phyloP scores from a whole-genome alignment of 2,888 invertebrate genomes.

The Agrypnus murinus region DNA sequence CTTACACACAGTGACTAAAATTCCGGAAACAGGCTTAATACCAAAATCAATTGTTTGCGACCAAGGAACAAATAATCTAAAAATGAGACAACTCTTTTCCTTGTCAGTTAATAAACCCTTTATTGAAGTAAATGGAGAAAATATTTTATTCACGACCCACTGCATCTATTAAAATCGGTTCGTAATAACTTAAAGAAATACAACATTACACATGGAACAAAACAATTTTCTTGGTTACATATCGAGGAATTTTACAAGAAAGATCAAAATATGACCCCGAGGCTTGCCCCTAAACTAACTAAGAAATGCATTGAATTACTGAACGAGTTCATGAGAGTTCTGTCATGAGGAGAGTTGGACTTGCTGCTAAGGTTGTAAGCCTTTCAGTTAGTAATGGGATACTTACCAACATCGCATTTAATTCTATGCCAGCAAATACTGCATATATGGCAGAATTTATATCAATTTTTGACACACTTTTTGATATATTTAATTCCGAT shows the following conservation, averaged over 20 bases:
- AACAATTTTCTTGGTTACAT: neutral
- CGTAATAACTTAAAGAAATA: neutral
- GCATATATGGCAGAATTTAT: conserved; percentile 7
- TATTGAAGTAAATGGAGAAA: neutral
- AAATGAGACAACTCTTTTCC: neutral
- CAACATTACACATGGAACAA: neutral
- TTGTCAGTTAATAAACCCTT: neutral
- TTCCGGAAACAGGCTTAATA: neutral
- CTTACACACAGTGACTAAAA: neutral
- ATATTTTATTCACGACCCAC: neutral
- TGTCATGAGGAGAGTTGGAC: neutral
- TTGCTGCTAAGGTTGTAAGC: conserved; percentile 7
- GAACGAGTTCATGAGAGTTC: neutral
- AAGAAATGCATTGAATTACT: conserved; percentile 1
- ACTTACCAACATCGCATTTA: neutral
- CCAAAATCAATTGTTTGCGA: neutral
- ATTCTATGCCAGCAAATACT: neutral
- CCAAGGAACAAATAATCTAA: neutral
- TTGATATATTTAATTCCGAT: neutral
- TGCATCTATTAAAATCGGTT: neutral
- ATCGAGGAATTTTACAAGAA: neutral
- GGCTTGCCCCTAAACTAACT: neutral
- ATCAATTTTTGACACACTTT: neutral
- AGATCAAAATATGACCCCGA: neutral
- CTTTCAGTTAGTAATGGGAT: conserved; percentile 8